Base-by-base conservation (phyloP, 2,797 vertebrate species). In the Microctenopoma steveboyesi region DNA sequence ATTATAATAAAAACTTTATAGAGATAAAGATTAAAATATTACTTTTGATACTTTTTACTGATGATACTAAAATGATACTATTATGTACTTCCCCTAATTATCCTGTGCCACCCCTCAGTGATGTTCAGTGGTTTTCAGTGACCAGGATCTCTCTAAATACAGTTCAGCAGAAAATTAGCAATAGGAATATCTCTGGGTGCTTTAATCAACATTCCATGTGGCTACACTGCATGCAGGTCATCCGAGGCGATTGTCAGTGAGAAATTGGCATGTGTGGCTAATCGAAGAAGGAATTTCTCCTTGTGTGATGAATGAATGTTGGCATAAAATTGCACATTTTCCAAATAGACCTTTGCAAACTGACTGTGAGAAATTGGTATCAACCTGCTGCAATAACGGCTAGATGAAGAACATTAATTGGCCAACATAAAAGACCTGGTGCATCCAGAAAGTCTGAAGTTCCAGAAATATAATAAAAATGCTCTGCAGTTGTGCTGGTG, bases 371-470 rank as follows among this genome's bases (percentile, higher is more conserved):
- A 3, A 28, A 46, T 8, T 3, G 1, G 18, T 15, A 30, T 42
- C 46, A 47, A 47, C 46, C 46, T 47, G 22, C 22, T 22, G 2
- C 22, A 22, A 15, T 47, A 42, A 37, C 28, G 14, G 48, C 27
- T 33, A n/a, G n/a, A 47, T 47, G 46, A 47, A 9, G 46, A 18
- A 47, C 3, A 45, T 16, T 16, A 18, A 3, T 4, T 8, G 7
- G n/a, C 45, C 45, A 46, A 22, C 18, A 22, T 22, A 22, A 22
- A 22, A 47, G 46, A 3, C 8, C 2, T 18, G n/a, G 46, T 11
- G 4, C 28, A 61, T 28, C 45, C 37, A 61, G 27, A 42, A 30
- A 64, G 48, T 16, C 13, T 54, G 30, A 65, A 42, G 48, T n/a
- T 53, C 15, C 46, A 15, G n/a, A 4, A 14, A 50, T 14, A 42